A percentile compares a stretch with the other conserved stretches of the same genome.
Conservation (phyloP, 2,797 vertebrate genomes). For the Adrianichthys oophorus region DNA sequence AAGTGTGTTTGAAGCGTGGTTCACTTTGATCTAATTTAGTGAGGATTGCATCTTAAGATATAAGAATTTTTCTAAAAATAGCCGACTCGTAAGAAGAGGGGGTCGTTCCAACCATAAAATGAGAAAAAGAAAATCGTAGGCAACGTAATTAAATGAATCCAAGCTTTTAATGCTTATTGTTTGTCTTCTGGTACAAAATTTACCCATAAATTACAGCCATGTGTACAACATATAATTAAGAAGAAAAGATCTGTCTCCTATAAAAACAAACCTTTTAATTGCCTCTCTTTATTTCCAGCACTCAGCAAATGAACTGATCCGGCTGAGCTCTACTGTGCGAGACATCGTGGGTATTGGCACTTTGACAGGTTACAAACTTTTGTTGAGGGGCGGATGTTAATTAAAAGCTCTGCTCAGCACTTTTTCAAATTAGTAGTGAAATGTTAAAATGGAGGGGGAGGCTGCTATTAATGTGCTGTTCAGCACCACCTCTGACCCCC, state of each 20-base stretch:
- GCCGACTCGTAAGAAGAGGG: not conserved
- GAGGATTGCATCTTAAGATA: conserved; percentile 35
- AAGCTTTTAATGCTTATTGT: not conserved
- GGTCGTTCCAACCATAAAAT: not conserved
- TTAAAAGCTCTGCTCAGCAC: conserved; percentile 69
- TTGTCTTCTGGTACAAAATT: too few species aligned
- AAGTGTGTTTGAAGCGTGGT: conserved; percentile 16
- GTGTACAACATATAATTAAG: too few species aligned
- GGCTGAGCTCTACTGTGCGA: conserved; percentile 3
- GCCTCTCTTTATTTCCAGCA: conserved; percentile 38
- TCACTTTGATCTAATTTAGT: conserved; percentile 42
- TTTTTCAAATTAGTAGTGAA: conserved; percentile 70
- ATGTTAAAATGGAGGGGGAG: conserved; percentile 63
- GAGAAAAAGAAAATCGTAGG: not conserved
- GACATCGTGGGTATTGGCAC: conserved; percentile 21
- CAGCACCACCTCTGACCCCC: conserved; percentile 39
- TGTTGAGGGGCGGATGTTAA: conserved; percentile 55
- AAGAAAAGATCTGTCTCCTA: too few species aligned
- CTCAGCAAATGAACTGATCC: conserved; percentile 54
- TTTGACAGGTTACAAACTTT: conserved; percentile 47
- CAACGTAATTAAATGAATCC: too few species aligned
- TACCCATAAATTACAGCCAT: too few species aligned
- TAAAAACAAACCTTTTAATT: conserved; percentile 12
- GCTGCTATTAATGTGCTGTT: conserved; percentile 41
- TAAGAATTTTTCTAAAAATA: conserved; percentile 31